Percentiles rank a stretch among this genome's conserved stretches.
These are phyloP conservation scores for Eupeodes luniger DNA, from an alignment of 2,888 invertebrate genomes.

Conservation along the genomic window DNA sequence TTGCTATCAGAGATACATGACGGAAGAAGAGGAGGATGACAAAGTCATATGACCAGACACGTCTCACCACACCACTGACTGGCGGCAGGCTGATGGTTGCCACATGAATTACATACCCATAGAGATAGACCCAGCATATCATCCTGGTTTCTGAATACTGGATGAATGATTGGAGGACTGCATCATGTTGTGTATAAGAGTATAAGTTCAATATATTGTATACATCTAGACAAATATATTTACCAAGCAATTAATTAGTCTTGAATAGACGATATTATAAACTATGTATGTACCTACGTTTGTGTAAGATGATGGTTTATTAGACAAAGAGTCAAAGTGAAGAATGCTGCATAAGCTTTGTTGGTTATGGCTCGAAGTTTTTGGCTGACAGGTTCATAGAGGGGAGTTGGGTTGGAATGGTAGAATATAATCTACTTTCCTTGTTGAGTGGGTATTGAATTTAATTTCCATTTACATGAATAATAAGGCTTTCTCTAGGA, in stretches of 20 bases:
- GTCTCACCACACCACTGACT: slow-evolving; percentile 35
- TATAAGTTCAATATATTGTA: neutral
- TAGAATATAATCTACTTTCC: neutral
- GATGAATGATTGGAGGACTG: slow-evolving; percentile 47
- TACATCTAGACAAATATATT: slow-evolving; percentile 43
- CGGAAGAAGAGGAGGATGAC: slow-evolving; percentile 2
- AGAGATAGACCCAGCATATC: too few relatives aligned
- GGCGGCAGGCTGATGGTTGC: neutral
- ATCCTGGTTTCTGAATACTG: slow-evolving; percentile 17
- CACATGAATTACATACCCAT: slow-evolving; percentile 30
- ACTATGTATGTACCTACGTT: neutral
- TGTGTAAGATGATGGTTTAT: slow-evolving; percentile 29
- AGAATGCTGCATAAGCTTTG: slow-evolving; percentile 7
- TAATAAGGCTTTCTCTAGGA: neutral
- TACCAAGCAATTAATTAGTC: slow-evolving; percentile 56
- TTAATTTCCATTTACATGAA: slow-evolving; percentile 5
- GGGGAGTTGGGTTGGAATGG: too few relatives aligned
- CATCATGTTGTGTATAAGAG: slow-evolving; percentile 1
- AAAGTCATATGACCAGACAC: slow-evolving; percentile 33
- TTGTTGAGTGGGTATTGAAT: slow-evolving; percentile 25
- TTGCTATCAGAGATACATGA: slow-evolving; percentile 1
- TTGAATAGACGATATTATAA: slow-evolving; percentile 37
- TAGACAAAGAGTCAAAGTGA: slow-evolving; percentile 23
- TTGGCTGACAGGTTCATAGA: neutral
- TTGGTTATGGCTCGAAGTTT: neutral